phyloP scores from a whole-genome alignment of 2,888 invertebrate species.

The Trilocha varians region DNA sequence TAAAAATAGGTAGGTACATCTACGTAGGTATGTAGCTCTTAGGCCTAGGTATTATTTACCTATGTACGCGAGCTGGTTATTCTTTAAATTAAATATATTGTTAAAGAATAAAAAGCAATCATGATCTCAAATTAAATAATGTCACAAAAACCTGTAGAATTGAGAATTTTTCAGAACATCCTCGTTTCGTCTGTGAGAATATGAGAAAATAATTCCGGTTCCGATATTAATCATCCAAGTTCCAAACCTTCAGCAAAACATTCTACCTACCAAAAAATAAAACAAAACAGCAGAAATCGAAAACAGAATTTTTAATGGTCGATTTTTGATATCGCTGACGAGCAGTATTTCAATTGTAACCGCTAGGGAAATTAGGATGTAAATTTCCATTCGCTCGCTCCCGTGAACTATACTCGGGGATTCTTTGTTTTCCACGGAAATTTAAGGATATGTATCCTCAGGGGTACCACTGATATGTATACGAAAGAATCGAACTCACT shows the following conservation, averaged over 20 bases:
- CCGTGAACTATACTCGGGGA: slow-evolving; percentile 54
- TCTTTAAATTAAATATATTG: too few species aligned
- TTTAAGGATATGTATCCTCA: slow-evolving; percentile 56
- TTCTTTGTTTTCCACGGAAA: slow-evolving; percentile 68
- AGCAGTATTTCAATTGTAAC: slow-evolving; percentile 42
- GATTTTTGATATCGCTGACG: slow-evolving; percentile 58
- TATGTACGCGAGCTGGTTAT: too few species aligned
- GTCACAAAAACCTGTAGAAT: too few species aligned
- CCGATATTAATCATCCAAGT: slow-evolving; percentile 1
- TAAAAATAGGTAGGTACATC: too few species aligned
- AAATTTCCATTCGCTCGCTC: slow-evolving; percentile 62
- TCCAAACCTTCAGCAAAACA: background rate
- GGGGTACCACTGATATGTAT: slow-evolving; percentile 32
- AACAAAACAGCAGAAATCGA: slow-evolving; percentile 2
- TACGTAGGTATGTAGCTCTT: too few species aligned
- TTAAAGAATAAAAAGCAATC: too few species aligned
- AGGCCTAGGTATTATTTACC: too few species aligned
- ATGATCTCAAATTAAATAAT: too few species aligned
- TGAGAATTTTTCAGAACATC: too few species aligned
- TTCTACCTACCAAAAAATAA: background rate
- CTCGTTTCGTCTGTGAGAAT: too few species aligned
- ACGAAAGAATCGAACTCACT: slow-evolving; percentile 16
- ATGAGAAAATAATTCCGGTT: too few species aligned
- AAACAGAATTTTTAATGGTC: slow-evolving; percentile 20
- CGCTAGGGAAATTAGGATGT: slow-evolving; percentile 72